A percentile compares a stretch with the other conserved stretches of the same genome.
Conservation (phyloP, 2,797 vertebrate species). For the Ataeniobius toweri region DNA sequence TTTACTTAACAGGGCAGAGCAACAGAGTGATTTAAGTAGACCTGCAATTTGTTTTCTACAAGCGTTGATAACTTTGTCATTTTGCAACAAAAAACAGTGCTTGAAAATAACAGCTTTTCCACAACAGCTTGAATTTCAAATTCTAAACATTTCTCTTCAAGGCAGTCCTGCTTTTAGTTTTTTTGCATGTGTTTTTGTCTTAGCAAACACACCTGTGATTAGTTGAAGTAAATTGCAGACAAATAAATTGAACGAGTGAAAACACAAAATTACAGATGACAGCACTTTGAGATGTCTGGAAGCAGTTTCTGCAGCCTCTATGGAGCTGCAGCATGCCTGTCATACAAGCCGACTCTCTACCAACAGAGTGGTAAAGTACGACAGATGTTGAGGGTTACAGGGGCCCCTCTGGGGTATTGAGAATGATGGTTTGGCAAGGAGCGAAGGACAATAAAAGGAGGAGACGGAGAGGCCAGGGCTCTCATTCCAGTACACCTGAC, state of each 20-base stretch:
- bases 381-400: constrained; percentile 76
- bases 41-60: constrained; percentile 3
- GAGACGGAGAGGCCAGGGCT: constrained; percentile 42
- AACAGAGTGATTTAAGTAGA: constrained; percentile 23
- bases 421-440: constrained; percentile 66
- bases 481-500: constrained; percentile 66
- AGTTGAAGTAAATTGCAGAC: constrained; percentile 65
- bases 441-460: constrained; percentile 57
- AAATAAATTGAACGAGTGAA: constrained; percentile 71
- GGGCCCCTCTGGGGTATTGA: constrained; percentile 65
- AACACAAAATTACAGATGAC: constrained; percentile 65
- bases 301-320: constrained; percentile 63
- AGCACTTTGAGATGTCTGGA: constrained; percentile 70
- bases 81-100: constrained; percentile 17
- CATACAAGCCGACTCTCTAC: constrained; percentile 48
- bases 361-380: constrained; percentile 68
- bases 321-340: constrained; percentile 50
- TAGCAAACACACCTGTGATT: constrained; percentile 70
- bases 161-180: constrained; percentile 10
- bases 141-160: constrained; percentile 25
- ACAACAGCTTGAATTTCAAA: constrained; percentile 8
- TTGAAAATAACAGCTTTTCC: constrained; percentile 21
- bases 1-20: constrained; percentile 32
- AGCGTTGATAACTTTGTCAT: constrained; percentile 32
- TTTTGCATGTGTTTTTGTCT: constrained; percentile 17